Evolutionary conservation across 2,888 invertebrate genomes (phyloP).

Genomic region (Arrhopalites spinosus): DNA sequence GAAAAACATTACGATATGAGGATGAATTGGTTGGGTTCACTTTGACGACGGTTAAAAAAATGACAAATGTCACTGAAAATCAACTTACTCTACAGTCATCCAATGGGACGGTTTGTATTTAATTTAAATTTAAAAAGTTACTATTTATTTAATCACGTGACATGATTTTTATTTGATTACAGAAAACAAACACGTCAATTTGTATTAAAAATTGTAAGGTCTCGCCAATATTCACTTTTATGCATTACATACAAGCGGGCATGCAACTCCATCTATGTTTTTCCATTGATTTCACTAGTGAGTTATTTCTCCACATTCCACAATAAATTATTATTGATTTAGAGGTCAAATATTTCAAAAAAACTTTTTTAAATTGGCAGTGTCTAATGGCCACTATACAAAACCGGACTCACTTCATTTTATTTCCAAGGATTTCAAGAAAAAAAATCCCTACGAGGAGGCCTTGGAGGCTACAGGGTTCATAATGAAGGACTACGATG

Average conservation of each 20-base stretch:
- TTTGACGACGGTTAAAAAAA: conserved; percentile 60
- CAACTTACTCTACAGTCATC: conserved; percentile 25
- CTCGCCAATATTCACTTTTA: conserved; percentile 60
- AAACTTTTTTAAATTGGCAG: too few relatives aligned
- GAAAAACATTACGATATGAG: conserved; percentile 60
- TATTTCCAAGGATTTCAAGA: conserved; percentile 44
- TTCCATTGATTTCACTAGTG: conserved; percentile 63
- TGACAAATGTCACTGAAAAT: conserved; percentile 56
- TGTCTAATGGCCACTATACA: conserved; percentile 52
- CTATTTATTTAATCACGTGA: neutral
- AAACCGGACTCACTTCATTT: conserved; percentile 51
- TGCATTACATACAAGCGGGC: conserved; percentile 63
- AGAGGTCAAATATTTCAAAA: too few relatives aligned
- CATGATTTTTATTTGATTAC: neutral
- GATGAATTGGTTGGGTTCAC: conserved; percentile 61
- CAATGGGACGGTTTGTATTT: conserved; percentile 16
- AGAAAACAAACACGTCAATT: conserved; percentile 30
- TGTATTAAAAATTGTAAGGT: conserved; percentile 48
- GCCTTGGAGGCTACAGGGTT: conserved; percentile 60
- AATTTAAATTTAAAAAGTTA: neutral
- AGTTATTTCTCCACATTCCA: conserved; percentile 24
- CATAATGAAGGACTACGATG: conserved; percentile 62
- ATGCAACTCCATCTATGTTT: conserved; percentile 61
- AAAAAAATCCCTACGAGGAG: conserved; percentile 60
- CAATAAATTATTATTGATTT: too few relatives aligned